Evolutionary conservation across 2,113 vertebrate species (phyloP), one percentile per base, ranked within the genome.

Genomic region (Oceanodroma tethys): DNA sequence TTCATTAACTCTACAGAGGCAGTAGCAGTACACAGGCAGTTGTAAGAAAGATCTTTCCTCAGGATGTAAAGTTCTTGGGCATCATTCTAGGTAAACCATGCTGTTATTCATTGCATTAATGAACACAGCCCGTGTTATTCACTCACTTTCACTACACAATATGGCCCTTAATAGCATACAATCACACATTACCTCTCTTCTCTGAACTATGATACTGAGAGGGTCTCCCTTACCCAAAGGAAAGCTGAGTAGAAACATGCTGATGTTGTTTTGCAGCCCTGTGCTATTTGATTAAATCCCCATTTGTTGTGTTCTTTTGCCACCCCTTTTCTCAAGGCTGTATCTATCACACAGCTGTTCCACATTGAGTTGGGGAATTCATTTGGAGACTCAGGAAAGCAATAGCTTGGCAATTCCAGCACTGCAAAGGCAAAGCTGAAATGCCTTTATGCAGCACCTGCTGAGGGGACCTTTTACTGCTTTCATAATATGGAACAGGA

Each of bases 401-500:
- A 96, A 95, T 72, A 93, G 93, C 53, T 96, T 72, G 93, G 93
- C 88, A 87, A 95, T 95, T 97, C 81, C 91, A 91, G 86, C 52
- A 4, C 89, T 42, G 91, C 88, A 93, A 88, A 95, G 81, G 94
- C 95, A 95, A 79, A 90, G 89, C 84, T 93, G 91, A 91, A 93
- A 88, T 80, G 96, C 91, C 91, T 97, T 97, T 91, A 79, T 93
- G 81, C 91, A 95, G 96, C 97, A 97, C 96, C 96, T 97, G 95
- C 96, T 97, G 94, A 97, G 96, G 97, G 74, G 87, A 97, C 96
- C 86, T 97, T 97, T 97, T 97, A 97, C 95, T 86, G 89, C 96
- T 96, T 96, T 96, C 90, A 97, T 97, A 97, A 97, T 96, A 90
- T 81, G 93, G 93, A 97, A 97, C 97, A 97, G 97, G 91, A 97